Conservation (phyloP, 1,140 invertebrate species). For the Trinorchestia longiramus region DNA sequence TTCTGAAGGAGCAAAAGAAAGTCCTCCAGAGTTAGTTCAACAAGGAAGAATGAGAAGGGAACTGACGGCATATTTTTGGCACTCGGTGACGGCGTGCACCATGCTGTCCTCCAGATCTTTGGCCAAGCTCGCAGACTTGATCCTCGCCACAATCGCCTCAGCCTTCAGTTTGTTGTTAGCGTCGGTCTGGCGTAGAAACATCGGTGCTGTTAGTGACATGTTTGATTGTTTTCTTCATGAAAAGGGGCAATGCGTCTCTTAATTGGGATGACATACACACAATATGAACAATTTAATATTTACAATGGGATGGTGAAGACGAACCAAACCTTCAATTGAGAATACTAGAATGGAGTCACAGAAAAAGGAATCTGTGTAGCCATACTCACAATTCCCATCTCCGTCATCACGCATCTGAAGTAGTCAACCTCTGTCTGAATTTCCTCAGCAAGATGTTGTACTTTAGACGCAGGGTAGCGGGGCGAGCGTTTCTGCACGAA, state of each 20-base stretch:
- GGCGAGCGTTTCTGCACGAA: not conserved
- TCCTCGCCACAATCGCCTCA: not conserved
- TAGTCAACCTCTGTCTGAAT: slow-evolving; percentile 41
- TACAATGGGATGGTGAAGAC: too few species aligned
- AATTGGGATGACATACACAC: too few species aligned
- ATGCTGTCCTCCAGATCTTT: not conserved
- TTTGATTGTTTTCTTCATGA: not conserved
- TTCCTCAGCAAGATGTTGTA: not conserved
- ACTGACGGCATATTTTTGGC: slow-evolving; percentile 20
- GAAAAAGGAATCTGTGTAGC: not conserved
- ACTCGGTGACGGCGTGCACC: slow-evolving; percentile 1
- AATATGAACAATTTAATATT: too few species aligned
- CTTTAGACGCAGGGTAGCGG: not conserved
- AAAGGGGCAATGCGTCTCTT: too few species aligned
- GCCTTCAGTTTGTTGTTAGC: slow-evolving; percentile 7
- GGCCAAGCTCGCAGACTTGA: not conserved
- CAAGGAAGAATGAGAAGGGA: not conserved
- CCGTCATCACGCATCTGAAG: slow-evolving; percentile 1
- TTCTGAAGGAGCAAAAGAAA: not conserved
- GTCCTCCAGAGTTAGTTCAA: not conserved
- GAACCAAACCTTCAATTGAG: not conserved
- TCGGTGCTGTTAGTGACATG: not conserved
- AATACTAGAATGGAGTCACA: not conserved
- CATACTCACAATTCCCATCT: slow-evolving; percentile 39
- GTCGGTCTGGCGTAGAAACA: not conserved